These are phyloP conservation scores for Eutolmus rufibarbis DNA, from an alignment of 2,888 invertebrate species.

Conservation along the genomic window DNA sequence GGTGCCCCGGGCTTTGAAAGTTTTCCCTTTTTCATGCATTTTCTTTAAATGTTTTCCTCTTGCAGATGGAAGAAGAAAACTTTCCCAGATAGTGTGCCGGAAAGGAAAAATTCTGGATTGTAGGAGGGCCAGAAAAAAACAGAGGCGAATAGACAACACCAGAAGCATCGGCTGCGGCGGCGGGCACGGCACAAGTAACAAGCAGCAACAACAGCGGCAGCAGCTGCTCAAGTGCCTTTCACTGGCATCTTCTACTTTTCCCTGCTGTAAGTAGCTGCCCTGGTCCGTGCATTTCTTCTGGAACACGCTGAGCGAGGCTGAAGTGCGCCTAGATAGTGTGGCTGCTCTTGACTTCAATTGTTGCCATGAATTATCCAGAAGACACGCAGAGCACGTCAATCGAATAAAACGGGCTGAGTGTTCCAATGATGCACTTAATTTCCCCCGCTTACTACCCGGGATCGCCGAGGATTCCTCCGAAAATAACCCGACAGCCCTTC, in stretches of 20 bases:
- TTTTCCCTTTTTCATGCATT: conserved; percentile 14
- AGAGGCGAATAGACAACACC: background rate
- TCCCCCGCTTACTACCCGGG: background rate
- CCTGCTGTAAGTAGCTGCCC: background rate
- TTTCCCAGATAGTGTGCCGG: conserved; percentile 14
- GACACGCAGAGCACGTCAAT: conserved; percentile 13
- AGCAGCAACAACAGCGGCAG: background rate
- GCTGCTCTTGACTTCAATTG: conserved; percentile 23
- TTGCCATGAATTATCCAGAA: conserved; percentile 26
- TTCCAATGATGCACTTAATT: conserved; percentile 22
- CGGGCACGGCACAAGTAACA: background rate
- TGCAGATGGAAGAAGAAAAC: conserved; percentile 10
- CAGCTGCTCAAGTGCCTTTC: conserved; percentile 25
- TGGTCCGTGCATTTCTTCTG: background rate
- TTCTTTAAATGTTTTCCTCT: conserved; percentile 14
- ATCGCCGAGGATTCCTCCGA: background rate
- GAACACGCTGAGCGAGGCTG: background rate
- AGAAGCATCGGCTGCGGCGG: background rate
- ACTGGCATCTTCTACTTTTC: conserved; percentile 12
- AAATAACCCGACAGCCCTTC: background rate
- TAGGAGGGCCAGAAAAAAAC: background rate
- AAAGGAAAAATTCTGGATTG: background rate
- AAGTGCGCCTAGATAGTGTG: background rate
- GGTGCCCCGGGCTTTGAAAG: background rate
- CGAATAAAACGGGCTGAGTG: conserved; percentile 25